phyloP scores from a whole-genome alignment of 2,113 vertebrate genomes.

The Synchiropus splendidus region DNA sequence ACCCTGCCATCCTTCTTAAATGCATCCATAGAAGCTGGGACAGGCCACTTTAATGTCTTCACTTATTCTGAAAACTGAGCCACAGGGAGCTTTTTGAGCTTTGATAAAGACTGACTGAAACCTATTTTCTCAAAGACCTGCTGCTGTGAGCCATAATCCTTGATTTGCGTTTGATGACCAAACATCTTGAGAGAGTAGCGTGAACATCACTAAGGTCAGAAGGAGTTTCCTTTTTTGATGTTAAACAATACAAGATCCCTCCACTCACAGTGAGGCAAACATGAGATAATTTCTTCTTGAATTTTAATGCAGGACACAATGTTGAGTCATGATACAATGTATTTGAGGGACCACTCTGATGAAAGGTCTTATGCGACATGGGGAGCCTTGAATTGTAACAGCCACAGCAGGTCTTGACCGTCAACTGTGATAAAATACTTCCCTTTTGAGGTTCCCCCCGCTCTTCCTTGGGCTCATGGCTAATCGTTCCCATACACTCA shows the following conservation, averaged over 20 bases:
- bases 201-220: not conserved
- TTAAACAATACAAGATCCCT: too few relatives aligned
- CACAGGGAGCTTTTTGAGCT: conserved; percentile 14
- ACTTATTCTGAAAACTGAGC: conserved; percentile 31
- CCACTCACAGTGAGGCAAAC: too few relatives aligned
- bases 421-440: conserved; percentile 30
- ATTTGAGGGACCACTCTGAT: not conserved
- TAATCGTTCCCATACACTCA: conserved; percentile 42
- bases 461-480: conserved; percentile 21
- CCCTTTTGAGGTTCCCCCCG: conserved; percentile 19
- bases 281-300: too few relatives aligned
- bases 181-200: conserved; percentile 17
- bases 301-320: too few relatives aligned
- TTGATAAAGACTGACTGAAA: conserved; percentile 34
- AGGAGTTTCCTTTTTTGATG: too few relatives aligned
- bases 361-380: not conserved
- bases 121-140: conserved; percentile 37
- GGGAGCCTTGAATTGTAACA: conserved; percentile 15
- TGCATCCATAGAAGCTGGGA: conserved; percentile 32
- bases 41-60: conserved; percentile 45
- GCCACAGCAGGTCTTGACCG: conserved; percentile 17
- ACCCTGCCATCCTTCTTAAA: conserved; percentile 41
- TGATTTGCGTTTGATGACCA: conserved; percentile 25
- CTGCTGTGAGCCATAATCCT: conserved; percentile 28
- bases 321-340: too few relatives aligned